Evolutionary conservation across 2,888 invertebrate species (phyloP), one percentile per base, ranked within the genome.

Genomic region (Epiperipatus broadwayi): DNA sequence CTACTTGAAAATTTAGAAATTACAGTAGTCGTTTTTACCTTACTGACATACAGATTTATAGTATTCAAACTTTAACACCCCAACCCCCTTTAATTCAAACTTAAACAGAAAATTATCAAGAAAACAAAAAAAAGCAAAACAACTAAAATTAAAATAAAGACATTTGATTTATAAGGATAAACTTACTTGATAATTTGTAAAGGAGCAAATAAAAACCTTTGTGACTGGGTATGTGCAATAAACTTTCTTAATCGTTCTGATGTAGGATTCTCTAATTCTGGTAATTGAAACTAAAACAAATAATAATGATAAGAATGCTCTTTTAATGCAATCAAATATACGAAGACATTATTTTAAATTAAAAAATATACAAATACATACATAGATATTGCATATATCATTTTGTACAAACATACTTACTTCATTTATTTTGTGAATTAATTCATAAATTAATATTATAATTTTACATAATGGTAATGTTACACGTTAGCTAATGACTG

Each of bases 141-240:
- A 40, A 33, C 3, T 14, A 7, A 19, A 14, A 21, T 38, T 4
- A 21, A 7, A 41, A 28, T 37, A 37, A 38, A 39, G 32, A 34
- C 37, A 19, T 29, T 20, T 20, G 15, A 41, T 28, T 14, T 29
- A 39, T 43, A 19, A 30, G 7, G 19, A 27, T 35, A 19, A 40
- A 46, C 60, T 60, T 56, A 83, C 83, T 76, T 76, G 47, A 91
- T 70, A 39, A 93, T 67, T 54, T 79, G 71, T 48, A 93, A 57
- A 42, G 78, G 69, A 5, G 80, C 72, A 35, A 73, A 66, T 52
- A 72, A 77, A 1, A 91, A 80, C 53, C 85, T 73, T 46, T 79
- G 78, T 44, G 80, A 78, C 55, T 87, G 83, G 41, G 91, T 68
- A 55, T 73, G 71, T 50, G 73, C 70, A 25, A 93, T 64, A 60